Evolutionary conservation across 2,797 vertebrate genomes (phyloP).

Genomic region (Tragopan temminckii): DNA sequence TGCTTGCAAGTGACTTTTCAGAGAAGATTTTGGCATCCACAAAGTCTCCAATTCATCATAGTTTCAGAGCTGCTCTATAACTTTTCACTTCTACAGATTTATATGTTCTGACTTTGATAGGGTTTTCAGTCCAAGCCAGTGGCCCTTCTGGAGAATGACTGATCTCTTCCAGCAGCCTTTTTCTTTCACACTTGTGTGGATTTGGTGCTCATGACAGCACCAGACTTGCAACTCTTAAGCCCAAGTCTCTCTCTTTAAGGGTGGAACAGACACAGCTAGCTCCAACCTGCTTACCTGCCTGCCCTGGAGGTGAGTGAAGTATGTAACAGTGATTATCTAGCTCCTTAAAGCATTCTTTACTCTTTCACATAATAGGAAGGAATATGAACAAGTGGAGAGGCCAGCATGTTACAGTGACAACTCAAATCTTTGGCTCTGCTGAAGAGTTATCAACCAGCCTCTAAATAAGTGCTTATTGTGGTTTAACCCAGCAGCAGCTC

Average conservation of each 20-base stretch:
- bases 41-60: background rate
- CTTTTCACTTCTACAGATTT: background rate
- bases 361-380: background rate
- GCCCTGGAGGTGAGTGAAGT: background rate
- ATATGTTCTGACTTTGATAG: background rate
- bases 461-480: background rate
- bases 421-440: background rate
- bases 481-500: background rate
- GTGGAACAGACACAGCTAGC: background rate
- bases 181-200: background rate
- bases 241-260: background rate
- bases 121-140: background rate
- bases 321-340: fast-evolving
- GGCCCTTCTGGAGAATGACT: background rate
- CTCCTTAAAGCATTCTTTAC: background rate
- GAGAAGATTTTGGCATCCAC: background rate
- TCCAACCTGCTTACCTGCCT: background rate
- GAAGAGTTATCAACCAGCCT: background rate
- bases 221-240: background rate
- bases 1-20: conserved; percentile 7
- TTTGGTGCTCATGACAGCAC: background rate
- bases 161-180: conserved; percentile 15
- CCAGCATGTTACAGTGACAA: background rate
- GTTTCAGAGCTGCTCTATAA: background rate
- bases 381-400: background rate